These are phyloP conservation scores for Cervus canadensis DNA, from an alignment of 2,113 vertebrate species.

Conservation along the genomic window DNA sequence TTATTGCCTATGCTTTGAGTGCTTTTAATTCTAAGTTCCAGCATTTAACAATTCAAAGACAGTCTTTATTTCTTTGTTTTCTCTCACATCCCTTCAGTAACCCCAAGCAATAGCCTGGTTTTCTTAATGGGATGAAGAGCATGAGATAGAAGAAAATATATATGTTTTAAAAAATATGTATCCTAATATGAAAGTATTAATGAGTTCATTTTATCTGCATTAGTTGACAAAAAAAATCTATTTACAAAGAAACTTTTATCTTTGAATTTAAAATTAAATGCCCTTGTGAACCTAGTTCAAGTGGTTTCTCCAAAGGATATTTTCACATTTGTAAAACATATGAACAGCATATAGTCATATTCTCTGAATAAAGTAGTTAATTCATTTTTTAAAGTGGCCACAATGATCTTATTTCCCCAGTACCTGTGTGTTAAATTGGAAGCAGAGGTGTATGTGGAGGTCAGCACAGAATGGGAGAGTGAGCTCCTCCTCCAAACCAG, in stretches of 20 bases:
- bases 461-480: neutral
- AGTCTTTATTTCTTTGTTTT: neutral
- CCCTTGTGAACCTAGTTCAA: neutral
- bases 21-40: neutral
- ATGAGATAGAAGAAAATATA: neutral
- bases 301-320: neutral
- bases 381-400: neutral
- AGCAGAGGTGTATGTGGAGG: neutral
- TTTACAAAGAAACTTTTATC: neutral
- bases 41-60: neutral
- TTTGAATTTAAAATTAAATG: conserved; percentile 23
- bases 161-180: neutral
- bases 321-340: neutral
- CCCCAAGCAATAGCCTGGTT: neutral
- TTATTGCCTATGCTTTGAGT: neutral
- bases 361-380: neutral
- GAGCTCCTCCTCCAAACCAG: neutral
- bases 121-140: neutral
- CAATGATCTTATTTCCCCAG: neutral
- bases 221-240: neutral
- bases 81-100: neutral
- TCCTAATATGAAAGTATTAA: neutral
- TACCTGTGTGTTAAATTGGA: neutral
- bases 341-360: neutral
- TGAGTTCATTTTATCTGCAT: neutral